Base-by-base conservation (phyloP, 2,113 vertebrate genomes). In the Nibea coibor region DNA sequence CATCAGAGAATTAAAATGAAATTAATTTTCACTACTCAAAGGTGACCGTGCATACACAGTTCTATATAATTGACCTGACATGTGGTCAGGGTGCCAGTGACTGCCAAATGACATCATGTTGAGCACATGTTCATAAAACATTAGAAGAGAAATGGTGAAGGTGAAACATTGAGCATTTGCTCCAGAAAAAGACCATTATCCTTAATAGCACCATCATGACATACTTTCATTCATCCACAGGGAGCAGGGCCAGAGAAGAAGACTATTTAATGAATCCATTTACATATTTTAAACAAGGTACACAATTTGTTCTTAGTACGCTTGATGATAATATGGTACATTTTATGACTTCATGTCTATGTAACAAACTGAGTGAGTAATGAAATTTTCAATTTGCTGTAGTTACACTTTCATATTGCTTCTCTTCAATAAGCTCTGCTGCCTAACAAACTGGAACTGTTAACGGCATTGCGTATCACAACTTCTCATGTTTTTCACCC, bases 111-210 rank as follows among this genome's bases (percentile, higher is more conserved):
- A 69, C 75, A 69, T 74, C 64, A 79, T 86, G 84, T 75, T 56
- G 54, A 68, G 45, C 72, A 82, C 78, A 83, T 88, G 83, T 80
- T 80, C 84, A 57, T 78, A 68, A 89, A 85, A 56, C 63, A 73
- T 84, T 58, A 75, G 78, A 72, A n/a, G 39, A 26, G 24, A 78
- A 80, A 73, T 82, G 75, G 53, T 61, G 76, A 51, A 62, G 80
- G 71, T 80, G 82, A 89, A 87, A 72, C 78, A 84, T 68, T 70
- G 82, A 80, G 56, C 72, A 64, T 69, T 78, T 16, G 43, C 56
- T 77, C 75, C 50, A 72, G 24, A 28, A 64, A 59, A 77, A 45
- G 68, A 28, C 65, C 10, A 73, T 84, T 85, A 80, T 50, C 71
- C 48, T 71, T 75, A 63, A 77, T 51, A 58, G 63, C 48, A 53